These are phyloP conservation scores for Stegodyphus dumicola DNA, from an alignment of 1,140 invertebrate genomes.

Conservation along the genomic window DNA sequence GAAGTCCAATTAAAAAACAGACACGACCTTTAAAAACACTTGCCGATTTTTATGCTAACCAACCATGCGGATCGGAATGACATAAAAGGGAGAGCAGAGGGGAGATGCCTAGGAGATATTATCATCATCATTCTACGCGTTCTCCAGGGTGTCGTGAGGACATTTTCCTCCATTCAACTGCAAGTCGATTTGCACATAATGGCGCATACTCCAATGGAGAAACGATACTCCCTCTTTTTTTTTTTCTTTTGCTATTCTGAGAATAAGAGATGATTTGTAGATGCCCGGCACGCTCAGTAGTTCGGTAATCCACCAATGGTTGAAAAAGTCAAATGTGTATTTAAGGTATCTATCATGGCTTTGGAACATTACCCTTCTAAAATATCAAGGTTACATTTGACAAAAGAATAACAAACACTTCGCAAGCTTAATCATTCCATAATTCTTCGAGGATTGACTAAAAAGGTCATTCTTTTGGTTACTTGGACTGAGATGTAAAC, in stretches of 20 bases:
- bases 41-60: conserved; percentile 17
- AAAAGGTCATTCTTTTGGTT: too few relatives aligned
- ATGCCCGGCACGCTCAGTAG: background rate
- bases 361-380: background rate
- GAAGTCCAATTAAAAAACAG: conserved; percentile 45
- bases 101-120: conserved; percentile 23
- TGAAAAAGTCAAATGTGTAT: conserved; percentile 2
- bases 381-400: conserved; percentile 21
- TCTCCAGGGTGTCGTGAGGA: conserved; percentile 22
- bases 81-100: conserved; percentile 3
- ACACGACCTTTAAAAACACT: conserved; percentile 37
- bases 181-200: conserved; percentile 53
- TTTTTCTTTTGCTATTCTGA: conserved; percentile 1
- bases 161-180: conserved; percentile 2
- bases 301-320: background rate
- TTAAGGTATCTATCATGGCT: conserved; percentile 15
- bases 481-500: too few relatives aligned
- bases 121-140: conserved; percentile 6
- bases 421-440: background rate
- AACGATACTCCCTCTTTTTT: background rate
- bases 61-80: conserved; percentile 48
- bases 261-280: conserved; percentile 25
- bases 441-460: too few relatives aligned
- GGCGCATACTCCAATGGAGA: background rate
- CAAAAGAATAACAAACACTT: background rate